Conservation (phyloP, 2,797 vertebrate species). For the Emydoidea blandingii region DNA sequence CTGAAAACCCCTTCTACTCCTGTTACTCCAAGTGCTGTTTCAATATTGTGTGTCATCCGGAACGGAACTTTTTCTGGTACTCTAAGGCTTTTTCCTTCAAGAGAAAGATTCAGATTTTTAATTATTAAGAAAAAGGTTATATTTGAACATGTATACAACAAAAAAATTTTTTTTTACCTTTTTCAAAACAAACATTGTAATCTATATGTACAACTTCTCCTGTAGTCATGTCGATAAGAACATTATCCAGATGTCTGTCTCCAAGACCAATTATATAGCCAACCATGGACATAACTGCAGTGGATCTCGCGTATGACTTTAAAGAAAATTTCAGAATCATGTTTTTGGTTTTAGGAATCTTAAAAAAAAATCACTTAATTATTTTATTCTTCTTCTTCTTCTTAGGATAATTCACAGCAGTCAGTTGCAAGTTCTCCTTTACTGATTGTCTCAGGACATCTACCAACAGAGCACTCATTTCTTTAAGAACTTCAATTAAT, state of each 20-base stretch:
- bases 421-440: slow-evolving; percentile 35
- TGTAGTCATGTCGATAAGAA: slow-evolving; percentile 99
- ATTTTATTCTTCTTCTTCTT: slow-evolving; percentile 54
- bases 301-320: slow-evolving; percentile 96
- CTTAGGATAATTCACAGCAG: slow-evolving; percentile 44
- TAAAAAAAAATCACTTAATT: slow-evolving; percentile 59
- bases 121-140: slow-evolving; percentile 48
- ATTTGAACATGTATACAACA: slow-evolving; percentile 54
- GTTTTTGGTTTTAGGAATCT: slow-evolving; percentile 55
- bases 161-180: slow-evolving; percentile 84
- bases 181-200: slow-evolving; percentile 99
- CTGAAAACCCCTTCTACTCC: slow-evolving; percentile 98
- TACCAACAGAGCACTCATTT: slow-evolving; percentile 11
- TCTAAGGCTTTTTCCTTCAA: slow-evolving; percentile 95
- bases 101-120: slow-evolving; percentile 60
- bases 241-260: slow-evolving; percentile 98
- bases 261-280: slow-evolving; percentile 99
- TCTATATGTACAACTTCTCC: slow-evolving; percentile 99
- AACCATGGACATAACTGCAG: slow-evolving; percentile 99
- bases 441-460: neutral
- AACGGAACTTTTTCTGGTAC: slow-evolving; percentile 99
- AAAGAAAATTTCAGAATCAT: slow-evolving; percentile 68
- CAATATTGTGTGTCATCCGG: slow-evolving; percentile 99
- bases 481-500: neutral
- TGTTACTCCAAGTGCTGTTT: slow-evolving; percentile 95